Evolutionary conservation across 2,113 vertebrate species (phyloP).

Genomic region (Miniopterus natalensis): DNA sequence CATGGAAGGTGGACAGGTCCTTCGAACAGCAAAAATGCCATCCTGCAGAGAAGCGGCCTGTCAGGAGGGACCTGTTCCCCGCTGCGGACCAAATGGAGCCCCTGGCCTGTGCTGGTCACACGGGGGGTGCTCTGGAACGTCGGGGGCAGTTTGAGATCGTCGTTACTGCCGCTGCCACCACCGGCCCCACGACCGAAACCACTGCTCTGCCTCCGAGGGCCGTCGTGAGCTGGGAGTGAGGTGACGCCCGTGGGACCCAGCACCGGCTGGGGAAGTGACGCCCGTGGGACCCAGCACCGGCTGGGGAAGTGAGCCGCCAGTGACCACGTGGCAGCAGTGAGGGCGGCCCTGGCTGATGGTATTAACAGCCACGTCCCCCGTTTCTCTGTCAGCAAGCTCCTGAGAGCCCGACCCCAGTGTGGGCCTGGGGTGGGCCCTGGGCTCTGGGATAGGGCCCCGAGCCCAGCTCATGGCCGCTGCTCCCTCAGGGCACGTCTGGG

Average conservation of each 20-base stretch:
- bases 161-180: accelerated
- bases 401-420: accelerated
- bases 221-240: accelerated
- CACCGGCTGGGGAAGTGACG: accelerated
- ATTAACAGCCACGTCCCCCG: accelerated
- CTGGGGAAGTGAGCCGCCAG: accelerated
- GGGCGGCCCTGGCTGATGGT: accelerated
- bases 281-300: accelerated
- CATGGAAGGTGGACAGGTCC: not conserved
- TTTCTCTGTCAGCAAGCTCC: not conserved
- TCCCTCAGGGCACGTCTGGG: not conserved
- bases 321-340: not conserved
- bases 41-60: accelerated
- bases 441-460: not conserved
- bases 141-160: accelerated
- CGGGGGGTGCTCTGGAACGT: accelerated
- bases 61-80: accelerated
- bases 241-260: accelerated
- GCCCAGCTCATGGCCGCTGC: not conserved
- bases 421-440: not conserved
- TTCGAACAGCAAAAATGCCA: accelerated
- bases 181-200: accelerated
- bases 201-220: not conserved
- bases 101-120: not conserved
- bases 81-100: accelerated